Evolutionary conservation across 2,888 invertebrate genomes (phyloP).

Genomic region (Acrobasis suavella): DNA sequence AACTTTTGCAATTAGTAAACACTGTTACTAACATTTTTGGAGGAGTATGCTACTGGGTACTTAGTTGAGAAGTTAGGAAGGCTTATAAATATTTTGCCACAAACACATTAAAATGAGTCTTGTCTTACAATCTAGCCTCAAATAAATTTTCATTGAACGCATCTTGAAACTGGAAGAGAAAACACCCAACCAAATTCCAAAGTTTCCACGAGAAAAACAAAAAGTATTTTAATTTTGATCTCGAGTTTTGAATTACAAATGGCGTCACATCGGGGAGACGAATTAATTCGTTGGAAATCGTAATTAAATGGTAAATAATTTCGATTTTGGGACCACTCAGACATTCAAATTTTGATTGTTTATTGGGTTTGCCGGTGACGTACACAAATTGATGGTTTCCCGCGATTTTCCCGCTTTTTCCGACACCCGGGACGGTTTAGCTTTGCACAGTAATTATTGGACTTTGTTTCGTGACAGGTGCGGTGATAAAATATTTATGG

Average conservation of each 20-base stretch:
- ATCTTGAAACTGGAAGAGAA: background rate
- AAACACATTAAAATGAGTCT: background rate
- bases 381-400: conserved; percentile 26
- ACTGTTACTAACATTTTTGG: too few species aligned
- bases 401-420: conserved; percentile 20
- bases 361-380: conserved; percentile 31
- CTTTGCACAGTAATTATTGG: background rate
- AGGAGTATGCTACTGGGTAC: too few species aligned
- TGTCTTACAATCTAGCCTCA: background rate
- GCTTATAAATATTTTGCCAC: too few species aligned
- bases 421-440: background rate
- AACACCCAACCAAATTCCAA: conserved; percentile 11
- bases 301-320: conserved; percentile 67
- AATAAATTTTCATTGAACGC: background rate
- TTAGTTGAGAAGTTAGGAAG: too few species aligned
- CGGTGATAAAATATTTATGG: conserved; percentile 11
- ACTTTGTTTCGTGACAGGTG: background rate
- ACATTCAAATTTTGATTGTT: conserved; percentile 50
- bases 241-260: conserved; percentile 68
- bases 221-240: conserved; percentile 47
- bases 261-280: conserved; percentile 48
- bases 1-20: too few species aligned
- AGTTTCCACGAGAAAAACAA: conserved; percentile 31
- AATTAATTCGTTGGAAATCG: conserved; percentile 65
- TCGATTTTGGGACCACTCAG: conserved; percentile 44